Evolutionary conservation across 2,113 vertebrate genomes (phyloP).

Genomic region (Aspiorhynchus laticeps): DNA sequence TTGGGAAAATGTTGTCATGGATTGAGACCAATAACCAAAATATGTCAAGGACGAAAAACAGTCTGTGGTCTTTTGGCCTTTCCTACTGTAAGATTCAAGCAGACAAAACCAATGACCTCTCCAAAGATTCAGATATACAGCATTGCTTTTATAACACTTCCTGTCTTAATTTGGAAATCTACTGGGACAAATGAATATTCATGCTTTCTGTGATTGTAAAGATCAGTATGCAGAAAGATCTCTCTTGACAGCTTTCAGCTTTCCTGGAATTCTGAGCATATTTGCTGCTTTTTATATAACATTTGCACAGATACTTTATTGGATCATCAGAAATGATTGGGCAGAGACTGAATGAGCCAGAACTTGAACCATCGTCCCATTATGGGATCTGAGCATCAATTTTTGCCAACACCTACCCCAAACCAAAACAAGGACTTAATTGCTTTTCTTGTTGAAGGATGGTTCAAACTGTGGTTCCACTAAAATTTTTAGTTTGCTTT

Average conservation of each 20-base stretch:
- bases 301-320: not conserved
- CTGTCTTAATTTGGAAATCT: not conserved
- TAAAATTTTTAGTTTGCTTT: not conserved
- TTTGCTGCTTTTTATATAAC: not conserved
- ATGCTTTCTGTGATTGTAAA: not conserved
- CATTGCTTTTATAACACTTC: conserved; percentile 26
- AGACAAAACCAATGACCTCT: conserved; percentile 26
- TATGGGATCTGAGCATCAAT: not conserved
- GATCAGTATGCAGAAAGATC: not conserved
- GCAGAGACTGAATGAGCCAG: not conserved
- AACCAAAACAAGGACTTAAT: not conserved
- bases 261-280: not conserved
- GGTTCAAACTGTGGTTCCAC: not conserved
- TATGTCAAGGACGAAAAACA: not conserved
- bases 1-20: not conserved
- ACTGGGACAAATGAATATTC: not conserved
- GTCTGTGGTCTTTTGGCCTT: not conserved
- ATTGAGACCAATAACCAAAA: not conserved
- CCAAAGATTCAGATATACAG: not conserved
- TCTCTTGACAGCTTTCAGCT: not conserved
- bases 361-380: not conserved
- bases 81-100: conserved; percentile 8
- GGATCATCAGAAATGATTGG: not conserved
- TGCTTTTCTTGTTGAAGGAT: conserved; percentile 27
- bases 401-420: not conserved